Percentiles rank a stretch among this genome's conserved stretches.
Evolutionary conservation across 2,797 vertebrate genomes (phyloP).

Genomic region (Rhinichthys osculus): DNA sequence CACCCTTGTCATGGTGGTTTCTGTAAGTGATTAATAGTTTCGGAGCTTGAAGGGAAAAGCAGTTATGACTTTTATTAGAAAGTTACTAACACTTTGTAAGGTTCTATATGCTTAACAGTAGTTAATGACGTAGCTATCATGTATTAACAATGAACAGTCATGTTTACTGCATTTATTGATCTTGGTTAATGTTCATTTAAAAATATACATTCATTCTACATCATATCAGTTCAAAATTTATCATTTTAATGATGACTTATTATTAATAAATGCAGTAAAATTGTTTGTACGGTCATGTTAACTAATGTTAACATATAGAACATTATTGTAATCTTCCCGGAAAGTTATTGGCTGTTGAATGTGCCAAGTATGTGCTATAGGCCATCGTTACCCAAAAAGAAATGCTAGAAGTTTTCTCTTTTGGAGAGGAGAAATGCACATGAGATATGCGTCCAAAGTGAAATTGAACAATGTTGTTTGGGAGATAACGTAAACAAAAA

Average conservation of each 20-base stretch:
- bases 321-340: background rate
- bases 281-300: background rate
- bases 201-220: background rate
- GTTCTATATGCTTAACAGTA: background rate
- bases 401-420: background rate
- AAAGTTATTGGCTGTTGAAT: background rate
- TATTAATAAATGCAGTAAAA: background rate
- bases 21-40: slow-evolving; percentile 18
- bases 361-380: background rate
- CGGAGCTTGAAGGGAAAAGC: background rate
- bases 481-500: slow-evolving; percentile 11
- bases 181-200: background rate
- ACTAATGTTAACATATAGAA: background rate
- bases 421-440: background rate
- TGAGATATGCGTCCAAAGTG: slow-evolving; percentile 8
- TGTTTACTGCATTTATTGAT: background rate
- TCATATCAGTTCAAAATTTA: background rate
- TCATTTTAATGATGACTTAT: background rate
- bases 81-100: background rate
- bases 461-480: slow-evolving; percentile 18
- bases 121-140: background rate
- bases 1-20: slow-evolving; percentile 4
- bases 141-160: background rate
- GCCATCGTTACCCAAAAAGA: background rate
- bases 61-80: background rate